Base-by-base conservation (phyloP, 1,140 invertebrate genomes). In the Aphidius ervi region DNA sequence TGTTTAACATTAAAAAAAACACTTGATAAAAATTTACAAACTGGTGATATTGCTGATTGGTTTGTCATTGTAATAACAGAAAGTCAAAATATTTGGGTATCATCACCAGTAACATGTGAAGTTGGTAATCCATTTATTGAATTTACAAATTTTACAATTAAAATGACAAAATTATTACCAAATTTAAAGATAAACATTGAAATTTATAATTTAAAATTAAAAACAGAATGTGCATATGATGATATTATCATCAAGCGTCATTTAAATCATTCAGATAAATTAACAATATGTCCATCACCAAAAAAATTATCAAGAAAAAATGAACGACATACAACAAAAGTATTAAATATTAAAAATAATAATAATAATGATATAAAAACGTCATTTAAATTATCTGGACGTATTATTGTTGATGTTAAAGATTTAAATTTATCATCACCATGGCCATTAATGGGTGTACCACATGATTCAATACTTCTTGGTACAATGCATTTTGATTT, bases 401-500 rank as follows among this genome's bases (percentile, higher is more conserved):
- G 49, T 8, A 16, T 71, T 1, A 65, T 72, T 6, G 47, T 76
- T 6, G 20, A 40, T 6, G 63, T 70, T 42, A 49, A 65, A 7
- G 65, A 71, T 65, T 45, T 76, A 6, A 54, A 64, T 4, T 23
- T 65, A 0, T 59, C 54, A 2, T 65, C 70, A 3, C 73, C 73
- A 0, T 74, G 71, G 74, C 61, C 65, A 20, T 59, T 76, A 10
- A 61, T 20, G 4, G 42, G 67, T 67, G 65, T 77, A 3, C 69
- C 70, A 9, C 46, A 55, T 9, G 65, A 67, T 41, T 70, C 72
- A 0, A 58, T 71, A 6, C 62, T 80, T 5, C 54, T 72, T 10
- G 70, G 68, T 23, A 67, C 63, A 3, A 67, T 81, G n/a, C 67
- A 72, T 23, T 45, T 78, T 6, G 65, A 62, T 20, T 53, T 80